Conservation (phyloP, 1,140 invertebrate genomes). For the Copidosoma floridanum region DNA sequence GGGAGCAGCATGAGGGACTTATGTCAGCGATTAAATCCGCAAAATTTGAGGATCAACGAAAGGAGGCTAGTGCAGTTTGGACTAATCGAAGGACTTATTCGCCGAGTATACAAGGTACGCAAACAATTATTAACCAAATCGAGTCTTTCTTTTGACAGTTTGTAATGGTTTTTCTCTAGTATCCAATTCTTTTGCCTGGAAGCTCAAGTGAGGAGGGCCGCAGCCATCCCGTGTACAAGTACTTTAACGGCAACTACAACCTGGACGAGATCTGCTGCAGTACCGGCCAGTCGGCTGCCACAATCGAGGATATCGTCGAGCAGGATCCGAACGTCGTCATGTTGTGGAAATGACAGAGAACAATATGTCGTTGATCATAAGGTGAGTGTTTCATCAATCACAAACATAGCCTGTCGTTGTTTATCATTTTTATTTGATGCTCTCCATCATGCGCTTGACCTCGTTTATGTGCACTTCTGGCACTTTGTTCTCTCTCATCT, state of each 20-base stretch:
- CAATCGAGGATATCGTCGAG: conserved; percentile 84
- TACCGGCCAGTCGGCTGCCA: conserved; percentile 74
- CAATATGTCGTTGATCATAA: too few species aligned
- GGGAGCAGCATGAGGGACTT: conserved; percentile 83
- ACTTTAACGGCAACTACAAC: conserved; percentile 78
- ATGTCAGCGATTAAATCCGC: conserved; percentile 77
- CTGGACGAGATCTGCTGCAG: conserved; percentile 89
- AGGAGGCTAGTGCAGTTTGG: conserved; percentile 90
- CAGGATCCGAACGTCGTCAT: conserved; percentile 80
- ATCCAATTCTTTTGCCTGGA: conserved; percentile 56
- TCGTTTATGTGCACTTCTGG: conserved; percentile 51
- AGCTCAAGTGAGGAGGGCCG: conserved; percentile 42
- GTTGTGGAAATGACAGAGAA: conserved; percentile 72
- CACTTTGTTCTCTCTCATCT: conserved; percentile 54
- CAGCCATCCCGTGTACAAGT: conserved; percentile 54
- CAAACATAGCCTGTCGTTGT: neutral
- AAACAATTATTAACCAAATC: neutral
- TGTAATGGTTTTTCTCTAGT: too few species aligned
- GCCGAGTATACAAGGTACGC: conserved; percentile 74
- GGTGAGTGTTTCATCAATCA: too few species aligned
- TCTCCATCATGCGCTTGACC: conserved; percentile 47
- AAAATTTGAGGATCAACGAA: conserved; percentile 73
- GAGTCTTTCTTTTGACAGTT: too few species aligned
- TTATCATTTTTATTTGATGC: conserved; percentile 35
- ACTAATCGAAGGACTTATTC: conserved; percentile 79